Conservation (phyloP, 1,140 invertebrate genomes). For the Heliconius congener region DNA sequence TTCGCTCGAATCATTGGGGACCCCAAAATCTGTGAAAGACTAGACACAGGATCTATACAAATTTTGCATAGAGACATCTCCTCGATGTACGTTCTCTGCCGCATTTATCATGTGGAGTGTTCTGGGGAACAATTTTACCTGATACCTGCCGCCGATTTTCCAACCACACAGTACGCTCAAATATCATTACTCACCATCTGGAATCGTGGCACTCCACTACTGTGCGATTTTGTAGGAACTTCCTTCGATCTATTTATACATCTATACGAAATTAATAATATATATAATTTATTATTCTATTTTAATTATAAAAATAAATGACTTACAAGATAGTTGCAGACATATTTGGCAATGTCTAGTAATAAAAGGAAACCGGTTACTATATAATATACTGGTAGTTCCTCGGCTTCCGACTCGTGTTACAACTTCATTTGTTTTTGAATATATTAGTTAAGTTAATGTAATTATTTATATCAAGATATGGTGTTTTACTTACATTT, state of each 20-base stretch:
- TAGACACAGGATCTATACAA: too few relatives aligned
- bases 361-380: conserved; percentile 47
- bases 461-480: background rate
- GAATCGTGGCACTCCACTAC: too few relatives aligned
- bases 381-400: conserved; percentile 41
- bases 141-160: too few relatives aligned
- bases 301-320: background rate
- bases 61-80: too few relatives aligned
- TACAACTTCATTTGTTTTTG: conserved; percentile 40
- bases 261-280: background rate
- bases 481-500: background rate
- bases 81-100: too few relatives aligned
- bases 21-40: too few relatives aligned
- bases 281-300: background rate
- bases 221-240: too few relatives aligned
- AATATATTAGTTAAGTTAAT: conserved; percentile 37
- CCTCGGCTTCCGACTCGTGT: conserved; percentile 42
- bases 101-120: too few relatives aligned
- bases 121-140: too few relatives aligned
- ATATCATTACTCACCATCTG: too few relatives aligned
- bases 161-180: too few relatives aligned
- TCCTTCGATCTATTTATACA: background rate
- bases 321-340: background rate
- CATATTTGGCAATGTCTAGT: conserved; percentile 37
- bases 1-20: too few relatives aligned